A percentile compares a stretch with the other conserved stretches of the same genome.
These are phyloP conservation scores for Empidonax alnorum DNA, from an alignment of 2,113 vertebrate species.

Conservation along the genomic window DNA sequence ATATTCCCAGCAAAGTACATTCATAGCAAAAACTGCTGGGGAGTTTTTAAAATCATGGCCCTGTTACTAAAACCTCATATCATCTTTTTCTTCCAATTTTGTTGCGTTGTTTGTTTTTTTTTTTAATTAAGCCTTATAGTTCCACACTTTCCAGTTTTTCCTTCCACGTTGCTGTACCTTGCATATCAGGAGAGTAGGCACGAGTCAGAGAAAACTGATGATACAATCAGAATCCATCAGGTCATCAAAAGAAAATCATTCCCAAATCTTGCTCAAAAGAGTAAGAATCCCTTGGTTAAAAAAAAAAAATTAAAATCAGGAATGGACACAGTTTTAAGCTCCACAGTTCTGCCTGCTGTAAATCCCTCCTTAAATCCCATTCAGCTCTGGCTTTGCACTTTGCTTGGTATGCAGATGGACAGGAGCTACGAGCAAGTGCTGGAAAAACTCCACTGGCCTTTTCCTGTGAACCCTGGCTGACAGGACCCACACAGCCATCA, in stretches of 20 bases:
- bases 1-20: not conserved
- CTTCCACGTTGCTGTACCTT: not conserved
- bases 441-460: not conserved
- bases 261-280: not conserved
- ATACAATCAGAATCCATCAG: not conserved
- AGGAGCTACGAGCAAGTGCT: not conserved
- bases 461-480: not conserved
- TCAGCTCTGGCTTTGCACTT: not conserved
- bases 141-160: not conserved
- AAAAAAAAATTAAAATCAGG: not conserved
- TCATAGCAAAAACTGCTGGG: not conserved
- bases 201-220: not conserved
- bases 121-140: not conserved
- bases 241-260: not conserved
- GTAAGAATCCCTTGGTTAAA: not conserved
- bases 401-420: not conserved
- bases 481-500: not conserved
- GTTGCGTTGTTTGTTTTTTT: not conserved
- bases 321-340: not conserved
- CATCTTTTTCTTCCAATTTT: not conserved
- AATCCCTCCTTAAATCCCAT: not conserved
- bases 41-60: not conserved
- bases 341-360: not conserved
- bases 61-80: not conserved
- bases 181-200: fast-evolving